Conservation (phyloP, 1,140 invertebrate genomes). For the Elymnias hypermnestra region DNA sequence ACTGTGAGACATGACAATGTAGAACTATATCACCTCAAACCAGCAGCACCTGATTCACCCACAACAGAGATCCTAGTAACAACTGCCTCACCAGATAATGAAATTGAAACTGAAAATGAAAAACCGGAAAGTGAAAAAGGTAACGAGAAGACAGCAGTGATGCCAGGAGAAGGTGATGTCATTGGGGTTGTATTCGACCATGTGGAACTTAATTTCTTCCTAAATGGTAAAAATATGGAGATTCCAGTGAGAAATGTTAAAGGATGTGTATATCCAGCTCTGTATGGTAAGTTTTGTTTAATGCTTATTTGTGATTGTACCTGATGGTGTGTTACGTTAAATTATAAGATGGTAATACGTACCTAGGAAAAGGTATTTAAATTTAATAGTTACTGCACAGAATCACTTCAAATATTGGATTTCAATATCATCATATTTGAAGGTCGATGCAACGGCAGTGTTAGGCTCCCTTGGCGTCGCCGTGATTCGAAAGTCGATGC, state of each 20-base stretch:
- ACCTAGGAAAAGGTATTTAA: too few relatives aligned
- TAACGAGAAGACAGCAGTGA: slow-evolving; percentile 33
- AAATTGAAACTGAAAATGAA: slow-evolving; percentile 39
- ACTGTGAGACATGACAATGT: slow-evolving; percentile 89
- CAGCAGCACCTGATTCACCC: slow-evolving; percentile 70
- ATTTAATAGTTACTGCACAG: too few relatives aligned
- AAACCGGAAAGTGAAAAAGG: slow-evolving; percentile 40
- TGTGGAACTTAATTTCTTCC: slow-evolving; percentile 95
- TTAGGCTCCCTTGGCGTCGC: too few relatives aligned
- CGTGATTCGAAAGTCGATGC: too few relatives aligned
- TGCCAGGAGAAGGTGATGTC: slow-evolving; percentile 94
- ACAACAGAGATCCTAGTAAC: slow-evolving; percentile 67
- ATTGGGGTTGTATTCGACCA: slow-evolving; percentile 97
- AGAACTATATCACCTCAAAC: slow-evolving; percentile 83
- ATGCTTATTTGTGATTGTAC: too few relatives aligned
- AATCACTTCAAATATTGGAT: too few relatives aligned
- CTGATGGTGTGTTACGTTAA: too few relatives aligned
- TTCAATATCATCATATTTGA: too few relatives aligned
- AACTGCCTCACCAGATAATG: slow-evolving; percentile 41
- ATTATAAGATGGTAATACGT: too few relatives aligned
- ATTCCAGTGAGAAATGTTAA: slow-evolving; percentile 91
- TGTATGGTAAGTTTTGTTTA: slow-evolving; percentile 87
- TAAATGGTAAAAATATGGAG: slow-evolving; percentile 93
- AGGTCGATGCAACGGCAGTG: too few relatives aligned
- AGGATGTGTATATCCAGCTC: slow-evolving; percentile 93